Evolutionary conservation across 2,888 invertebrate species (phyloP).

Genomic region (Drosophila nr. fundita): DNA sequence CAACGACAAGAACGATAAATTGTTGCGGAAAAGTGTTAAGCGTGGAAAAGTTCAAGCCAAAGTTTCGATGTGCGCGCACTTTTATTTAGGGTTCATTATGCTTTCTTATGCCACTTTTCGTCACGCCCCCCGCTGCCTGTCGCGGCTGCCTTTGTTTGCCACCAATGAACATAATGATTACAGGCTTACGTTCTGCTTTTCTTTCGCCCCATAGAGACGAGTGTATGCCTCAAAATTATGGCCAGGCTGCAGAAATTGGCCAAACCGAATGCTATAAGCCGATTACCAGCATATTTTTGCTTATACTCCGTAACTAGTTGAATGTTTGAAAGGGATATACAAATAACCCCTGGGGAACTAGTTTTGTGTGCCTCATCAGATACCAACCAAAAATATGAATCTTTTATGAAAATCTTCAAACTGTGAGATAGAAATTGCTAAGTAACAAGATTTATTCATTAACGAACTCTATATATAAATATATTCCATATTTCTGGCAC

Average conservation of each 20-base stretch:
- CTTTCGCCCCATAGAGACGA: slow-evolving; percentile 6
- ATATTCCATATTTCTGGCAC: neutral
- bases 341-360: neutral
- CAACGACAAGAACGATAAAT: slow-evolving; percentile 73
- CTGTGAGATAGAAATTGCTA: neutral
- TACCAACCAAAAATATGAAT: neutral
- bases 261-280: slow-evolving; percentile 63
- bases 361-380: neutral
- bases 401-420: neutral
- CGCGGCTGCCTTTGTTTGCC: slow-evolving; percentile 44
- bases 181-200: slow-evolving; percentile 64
- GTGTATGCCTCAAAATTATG: slow-evolving; percentile 62
- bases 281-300: slow-evolving; percentile 68
- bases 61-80: slow-evolving; percentile 69
- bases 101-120: slow-evolving; percentile 50
- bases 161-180: slow-evolving; percentile 72
- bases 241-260: slow-evolving; percentile 57
- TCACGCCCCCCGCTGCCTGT: neutral
- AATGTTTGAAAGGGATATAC: neutral
- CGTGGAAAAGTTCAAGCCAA: slow-evolving; percentile 72
- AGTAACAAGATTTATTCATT: neutral
- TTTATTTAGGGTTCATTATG: slow-evolving; percentile 76
- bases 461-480: neutral
- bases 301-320: neutral
- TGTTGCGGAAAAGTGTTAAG: slow-evolving; percentile 78